phyloP scores from a whole-genome alignment of 2,113 vertebrate species.

The Sorex fumeus region DNA sequence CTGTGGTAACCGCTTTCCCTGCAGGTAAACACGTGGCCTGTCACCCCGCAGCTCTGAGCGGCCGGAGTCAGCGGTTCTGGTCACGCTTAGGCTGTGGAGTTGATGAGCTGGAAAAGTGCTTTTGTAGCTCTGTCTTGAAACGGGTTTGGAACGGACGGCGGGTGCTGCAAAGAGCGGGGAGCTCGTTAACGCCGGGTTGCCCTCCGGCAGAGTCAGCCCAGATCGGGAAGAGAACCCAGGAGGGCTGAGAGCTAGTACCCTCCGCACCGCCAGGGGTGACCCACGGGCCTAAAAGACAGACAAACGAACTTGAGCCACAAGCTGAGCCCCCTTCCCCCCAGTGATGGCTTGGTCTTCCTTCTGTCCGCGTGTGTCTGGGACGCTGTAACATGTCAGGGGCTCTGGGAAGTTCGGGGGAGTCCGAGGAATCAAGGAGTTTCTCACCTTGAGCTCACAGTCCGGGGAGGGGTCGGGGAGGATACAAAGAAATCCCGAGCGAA shows the following conservation, averaged over 20 bases:
- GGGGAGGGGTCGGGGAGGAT: neutral
- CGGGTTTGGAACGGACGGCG: neutral
- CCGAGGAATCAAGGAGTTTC: neutral
- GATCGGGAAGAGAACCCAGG: no score
- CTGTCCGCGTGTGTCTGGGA: no score
- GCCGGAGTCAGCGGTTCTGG: neutral
- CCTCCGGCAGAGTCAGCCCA: no score
- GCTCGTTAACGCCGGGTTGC: neutral
- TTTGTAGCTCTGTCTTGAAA: neutral
- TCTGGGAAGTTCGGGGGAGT: neutral
- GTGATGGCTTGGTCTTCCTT: no score
- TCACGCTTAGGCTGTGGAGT: neutral
- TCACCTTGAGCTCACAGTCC: neutral
- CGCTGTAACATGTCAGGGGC: no score
- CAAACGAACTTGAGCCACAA: no score
- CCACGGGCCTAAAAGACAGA: no score
- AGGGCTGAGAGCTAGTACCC: neutral
- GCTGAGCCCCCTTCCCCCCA: no score
- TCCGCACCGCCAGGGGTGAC: no score
- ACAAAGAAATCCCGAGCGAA: no score
- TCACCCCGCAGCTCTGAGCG: neutral
- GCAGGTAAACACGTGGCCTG: neutral
- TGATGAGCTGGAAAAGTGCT: neutral
- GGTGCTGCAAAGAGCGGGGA: neutral
- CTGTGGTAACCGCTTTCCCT: conserved; percentile 51